Base-by-base conservation (phyloP, 2,888 invertebrate genomes). In the Unio pictorum region DNA sequence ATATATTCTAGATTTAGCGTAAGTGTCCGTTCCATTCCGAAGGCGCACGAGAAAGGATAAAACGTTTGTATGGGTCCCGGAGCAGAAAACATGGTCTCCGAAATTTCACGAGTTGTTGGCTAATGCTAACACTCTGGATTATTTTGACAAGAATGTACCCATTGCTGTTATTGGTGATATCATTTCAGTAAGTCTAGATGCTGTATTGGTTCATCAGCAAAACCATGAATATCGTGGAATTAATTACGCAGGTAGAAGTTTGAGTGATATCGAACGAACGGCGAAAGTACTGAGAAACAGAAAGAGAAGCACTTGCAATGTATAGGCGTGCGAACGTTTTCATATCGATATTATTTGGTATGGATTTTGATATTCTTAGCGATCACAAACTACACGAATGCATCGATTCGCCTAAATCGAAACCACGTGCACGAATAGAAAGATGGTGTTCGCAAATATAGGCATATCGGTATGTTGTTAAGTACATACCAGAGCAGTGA, bases 281-380 rank as follows among this genome's bases (percentile, higher is more conserved):
- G 18, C 7, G 18, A 26, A 57, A 45, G 28, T 81, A 79, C 59
- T 78, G 74, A 1, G 81, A 80, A 61, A 80, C 74, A 20, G 81
- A 82, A 63, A 71, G 72, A 28, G 81, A 81, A 64, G 79, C 75
- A 6, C 63, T 78, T 11, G 62, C 69, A 8, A 20, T 78, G 73
- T 74, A 7, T 83, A 82, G 85, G 79, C 78, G 8, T 81, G 80
- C 72, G 82, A 84, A 64, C 70, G 80, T 4, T 81, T 84, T 54
- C 72, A 79, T n/a, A 30, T 79, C 57, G 83, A 78, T 59, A 66
- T 86, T 5, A 23, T 34, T 34, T 34, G 34, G 34, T 34, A 34
- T 34, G 34, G 7, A 34, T 34, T 34, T 8, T 34, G 1, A 34
- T 7, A 34, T 34, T 34, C 7, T 34, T 8, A 34, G 7, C 5